Base-by-base conservation (phyloP, 1,140 invertebrate genomes). In the Lepidurus couesii region DNA sequence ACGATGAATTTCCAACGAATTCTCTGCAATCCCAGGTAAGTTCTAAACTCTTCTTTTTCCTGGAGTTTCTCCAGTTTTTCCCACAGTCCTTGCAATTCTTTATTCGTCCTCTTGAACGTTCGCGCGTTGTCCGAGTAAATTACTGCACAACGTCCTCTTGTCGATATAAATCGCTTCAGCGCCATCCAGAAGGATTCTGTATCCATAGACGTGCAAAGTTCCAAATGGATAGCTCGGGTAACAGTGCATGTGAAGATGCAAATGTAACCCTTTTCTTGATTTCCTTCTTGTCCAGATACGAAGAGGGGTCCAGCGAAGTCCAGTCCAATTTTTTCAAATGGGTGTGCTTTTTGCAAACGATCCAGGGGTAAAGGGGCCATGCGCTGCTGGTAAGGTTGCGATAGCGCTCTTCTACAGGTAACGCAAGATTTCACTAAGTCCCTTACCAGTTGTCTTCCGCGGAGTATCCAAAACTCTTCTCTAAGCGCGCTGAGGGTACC, bases 241-340 rank as follows among this genome's bases (percentile, higher is more conserved):
- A 76, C 24, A 44, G 75, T 44, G 44, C 44, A 76, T 42, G 75
- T 76, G 42, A 76, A 76, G 44, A 76, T 26, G 75, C 75, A 76
- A 10, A 76, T 42, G 8, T 76, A 76, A 44, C 24, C 75, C 21
- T 76, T 76, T 76, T 76, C 24, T 47, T 47, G 45, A 47, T 47
- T 47, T 47, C 45, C 45, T 47, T 47, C 45, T 47, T 16, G 1
- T 47, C 45, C 45, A 47, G 45, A 47, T 10, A 84, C 75, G 1
- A 79, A 47, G 78, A 84, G 80, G 7, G 84, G 85, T 13, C 84
- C 84, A 8, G 82, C 81, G 47, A 82, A 85, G 75, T 84, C 84
- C 1, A 84, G 81, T 0, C 84, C 84, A 53, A 26, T 45, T 77
- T 80, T 44, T 21, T 26, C 21, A 75, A 81, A 81, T 13, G 80